These are phyloP conservation scores for Lasioglossum baleicum DNA, from an alignment of 1,140 invertebrate genomes.

Conservation along the genomic window DNA sequence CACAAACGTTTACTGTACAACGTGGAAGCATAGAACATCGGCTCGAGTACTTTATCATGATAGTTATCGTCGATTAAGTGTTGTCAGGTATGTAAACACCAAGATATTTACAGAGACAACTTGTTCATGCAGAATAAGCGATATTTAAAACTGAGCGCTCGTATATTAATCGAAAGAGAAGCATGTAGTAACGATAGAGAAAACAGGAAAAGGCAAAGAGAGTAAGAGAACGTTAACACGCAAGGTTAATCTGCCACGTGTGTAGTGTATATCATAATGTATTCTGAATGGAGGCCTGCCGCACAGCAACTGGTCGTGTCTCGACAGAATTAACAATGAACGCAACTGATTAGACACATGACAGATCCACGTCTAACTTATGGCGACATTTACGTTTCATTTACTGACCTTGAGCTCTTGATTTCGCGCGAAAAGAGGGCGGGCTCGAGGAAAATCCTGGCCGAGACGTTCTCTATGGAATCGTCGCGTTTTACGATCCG, in stretches of 20 bases:
- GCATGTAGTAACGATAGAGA: not conserved
- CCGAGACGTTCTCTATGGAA: not conserved
- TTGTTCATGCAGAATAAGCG: not conserved
- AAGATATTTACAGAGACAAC: too few relatives aligned
- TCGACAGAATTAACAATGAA: constrained; percentile 41
- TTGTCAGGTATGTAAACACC: too few relatives aligned
- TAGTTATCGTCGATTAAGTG: too few relatives aligned
- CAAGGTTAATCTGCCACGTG: constrained; percentile 38
- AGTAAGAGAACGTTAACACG: not conserved
- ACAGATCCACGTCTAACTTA: constrained; percentile 56
- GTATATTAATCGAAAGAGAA: not conserved
- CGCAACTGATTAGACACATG: constrained; percentile 55
- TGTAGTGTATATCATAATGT: constrained; percentile 18
- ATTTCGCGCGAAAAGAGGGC: constrained; percentile 50
- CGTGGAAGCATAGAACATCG: too few relatives aligned
- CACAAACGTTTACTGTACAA: too few relatives aligned
- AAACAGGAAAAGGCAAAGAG: not conserved
- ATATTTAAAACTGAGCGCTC: not conserved
- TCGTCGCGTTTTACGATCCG: not conserved
- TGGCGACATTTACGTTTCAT: constrained; percentile 57
- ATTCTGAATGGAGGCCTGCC: constrained; percentile 33
- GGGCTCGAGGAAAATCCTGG: constrained; percentile 13
- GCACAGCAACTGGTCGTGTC: constrained; percentile 48
- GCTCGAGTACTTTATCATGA: too few relatives aligned
- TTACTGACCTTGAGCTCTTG: constrained; percentile 68